Base-by-base conservation (phyloP, 2,113 vertebrate species). In the Daphoenositta chrysoptera region DNA sequence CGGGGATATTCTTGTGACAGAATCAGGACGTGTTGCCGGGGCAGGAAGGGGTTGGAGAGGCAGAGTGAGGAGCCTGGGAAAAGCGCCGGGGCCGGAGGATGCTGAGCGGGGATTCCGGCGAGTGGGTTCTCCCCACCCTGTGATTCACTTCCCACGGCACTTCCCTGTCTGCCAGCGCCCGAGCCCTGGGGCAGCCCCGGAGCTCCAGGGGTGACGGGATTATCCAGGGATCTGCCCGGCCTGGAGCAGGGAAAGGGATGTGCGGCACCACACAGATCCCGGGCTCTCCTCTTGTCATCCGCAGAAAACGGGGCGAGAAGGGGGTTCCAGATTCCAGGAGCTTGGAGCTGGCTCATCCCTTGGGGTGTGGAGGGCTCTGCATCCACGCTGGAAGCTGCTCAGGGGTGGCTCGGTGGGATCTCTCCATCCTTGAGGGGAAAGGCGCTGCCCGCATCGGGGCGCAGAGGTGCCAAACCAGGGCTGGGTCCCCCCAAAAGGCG, bases 211-310 rank as follows among this genome's bases (percentile, higher is more conserved):
- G 3, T 5, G 53, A n/a, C 2, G 86, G 82, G 19, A 83, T 14
- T 13, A 53, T 27, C 78, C 83, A 45, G 21, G 10, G 57, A 54
- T 51, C 28, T 17, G 31, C 51, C 64, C 73, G 8, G 9, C 12
- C 10, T 0, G 3, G 68, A 76, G 86, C 24, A 1, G 47, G 81
- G 35, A 54, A 54, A 56, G 30, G 77, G 51, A 20, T 24, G 30
- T 0, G 18, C 24, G 0, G 45, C 35, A 37, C 18, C 3, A 2
- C 2, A 0, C 3, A 2, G 75, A 33, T 44, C 45, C 22, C 19
- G 5, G 50, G 16, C 3, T 12, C 37, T 63, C 33, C 33, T 56
- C 31, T 20, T 42, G 40, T 28, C 70, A 20, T 11, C 70, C 15
- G 2, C 66, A 48, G 66, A 5, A 51, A 77, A 45, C 0, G 5